These are phyloP conservation scores for Poecilia latipinna DNA, from an alignment of 2,113 vertebrate genomes.

Conservation along the genomic window DNA sequence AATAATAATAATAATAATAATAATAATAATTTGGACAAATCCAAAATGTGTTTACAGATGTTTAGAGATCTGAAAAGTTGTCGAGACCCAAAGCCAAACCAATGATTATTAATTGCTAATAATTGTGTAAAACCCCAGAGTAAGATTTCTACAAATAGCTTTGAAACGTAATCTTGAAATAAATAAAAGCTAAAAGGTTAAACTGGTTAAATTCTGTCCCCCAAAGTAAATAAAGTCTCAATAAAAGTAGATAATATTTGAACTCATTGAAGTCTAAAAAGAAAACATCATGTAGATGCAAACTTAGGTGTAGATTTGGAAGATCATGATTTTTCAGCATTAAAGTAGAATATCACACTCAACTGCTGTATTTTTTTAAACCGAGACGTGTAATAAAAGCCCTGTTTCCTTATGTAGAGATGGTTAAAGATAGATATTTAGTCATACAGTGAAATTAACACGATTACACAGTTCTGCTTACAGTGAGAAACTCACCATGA, in stretches of 20 bases:
- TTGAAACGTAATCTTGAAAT: slow-evolving; percentile 78
- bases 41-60: slow-evolving; percentile 66
- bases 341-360: slow-evolving; percentile 21
- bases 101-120: slow-evolving; percentile 39
- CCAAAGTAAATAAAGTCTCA: slow-evolving; percentile 49
- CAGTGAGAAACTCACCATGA: too few species aligned
- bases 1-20: slow-evolving; percentile 19
- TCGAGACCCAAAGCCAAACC: slow-evolving; percentile 73
- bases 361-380: slow-evolving; percentile 22
- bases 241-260: slow-evolving; percentile 24
- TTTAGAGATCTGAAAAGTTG: slow-evolving; percentile 61
- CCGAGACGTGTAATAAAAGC: slow-evolving; percentile 36
- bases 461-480: too few species aligned
- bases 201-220: slow-evolving; percentile 51
- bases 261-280: slow-evolving; percentile 43
- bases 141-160: slow-evolving; percentile 76
- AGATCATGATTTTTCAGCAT: slow-evolving; percentile 28
- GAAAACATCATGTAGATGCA: slow-evolving; percentile 5
- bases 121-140: slow-evolving; percentile 75
- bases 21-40: slow-evolving; percentile 44
- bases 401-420: slow-evolving; percentile 44
- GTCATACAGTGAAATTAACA: too few species aligned
- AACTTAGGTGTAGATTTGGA: slow-evolving; percentile 29
- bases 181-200: slow-evolving; percentile 68
- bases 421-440: not conserved